phyloP scores from a whole-genome alignment of 1,140 invertebrate species.

The Cotesia vestalis region DNA sequence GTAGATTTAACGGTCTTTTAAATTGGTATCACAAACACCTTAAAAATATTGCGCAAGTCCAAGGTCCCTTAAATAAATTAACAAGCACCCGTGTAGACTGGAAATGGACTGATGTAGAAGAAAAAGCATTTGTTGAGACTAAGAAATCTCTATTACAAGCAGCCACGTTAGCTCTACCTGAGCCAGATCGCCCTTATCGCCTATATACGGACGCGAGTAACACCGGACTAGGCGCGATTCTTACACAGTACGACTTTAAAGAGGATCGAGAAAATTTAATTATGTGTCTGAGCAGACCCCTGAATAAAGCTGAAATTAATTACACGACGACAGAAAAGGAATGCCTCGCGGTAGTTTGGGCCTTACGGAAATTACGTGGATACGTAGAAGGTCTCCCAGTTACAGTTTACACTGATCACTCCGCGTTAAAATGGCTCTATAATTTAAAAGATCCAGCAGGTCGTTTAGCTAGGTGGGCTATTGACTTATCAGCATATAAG shows the following conservation, averaged over 20 bases:
- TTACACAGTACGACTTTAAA: neutral
- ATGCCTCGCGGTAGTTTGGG: constrained; percentile 9
- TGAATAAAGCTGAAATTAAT: neutral
- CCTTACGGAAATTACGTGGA: neutral
- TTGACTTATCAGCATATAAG: neutral
- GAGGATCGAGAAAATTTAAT: neutral
- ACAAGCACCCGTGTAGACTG: neutral
- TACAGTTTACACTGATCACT: neutral
- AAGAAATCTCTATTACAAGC: neutral
- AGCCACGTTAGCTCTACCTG: neutral
- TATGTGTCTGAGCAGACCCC: neutral
- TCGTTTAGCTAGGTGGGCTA: neutral
- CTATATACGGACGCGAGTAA: neutral
- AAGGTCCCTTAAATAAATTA: neutral
- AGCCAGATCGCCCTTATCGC: neutral
- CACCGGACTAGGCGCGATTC: neutral
- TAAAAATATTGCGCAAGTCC: neutral
- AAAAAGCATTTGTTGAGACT: neutral
- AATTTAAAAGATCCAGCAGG: neutral
- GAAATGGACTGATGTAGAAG: neutral
- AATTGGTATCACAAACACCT: neutral
- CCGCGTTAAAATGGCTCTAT: constrained; percentile 2
- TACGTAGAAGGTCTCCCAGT: neutral
- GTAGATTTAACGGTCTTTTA: neutral
- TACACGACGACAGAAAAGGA: constrained; percentile 8